phyloP scores from a whole-genome alignment of 2,797 vertebrate species.

The Parauchenoglanis ngamensis region DNA sequence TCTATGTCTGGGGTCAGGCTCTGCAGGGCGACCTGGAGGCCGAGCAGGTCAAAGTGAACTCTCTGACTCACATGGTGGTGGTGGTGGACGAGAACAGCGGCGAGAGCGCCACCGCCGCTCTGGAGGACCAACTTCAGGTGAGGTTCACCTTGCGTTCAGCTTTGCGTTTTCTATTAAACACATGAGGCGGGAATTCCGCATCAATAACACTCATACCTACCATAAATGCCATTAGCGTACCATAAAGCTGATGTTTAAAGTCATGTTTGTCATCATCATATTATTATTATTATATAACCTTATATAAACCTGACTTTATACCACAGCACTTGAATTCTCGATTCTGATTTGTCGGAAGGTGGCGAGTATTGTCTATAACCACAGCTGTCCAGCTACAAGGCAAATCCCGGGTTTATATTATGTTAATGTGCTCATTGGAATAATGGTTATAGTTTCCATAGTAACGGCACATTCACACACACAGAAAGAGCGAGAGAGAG shows the following conservation, averaged over 20 bases:
- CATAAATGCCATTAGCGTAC: not conserved
- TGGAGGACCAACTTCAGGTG: slow-evolving; percentile 95
- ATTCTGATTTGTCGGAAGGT: not conserved
- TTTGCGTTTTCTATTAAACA: not conserved
- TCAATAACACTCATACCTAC: not conserved
- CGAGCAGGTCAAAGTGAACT: slow-evolving; percentile 97
- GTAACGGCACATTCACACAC: not conserved
- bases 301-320: not conserved
- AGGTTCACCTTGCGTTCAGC: slow-evolving; percentile 16
- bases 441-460: not conserved
- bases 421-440: not conserved
- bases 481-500: not conserved
- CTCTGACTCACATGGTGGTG: slow-evolving; percentile 97
- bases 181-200: not conserved
- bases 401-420: not conserved
- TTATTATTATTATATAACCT: not conserved
- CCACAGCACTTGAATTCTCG: not conserved
- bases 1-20: slow-evolving; percentile 67
- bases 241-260: not conserved
- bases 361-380: not conserved
- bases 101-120: slow-evolving; percentile 86
- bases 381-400: not conserved
- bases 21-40: slow-evolving; percentile 92
- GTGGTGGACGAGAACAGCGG: slow-evolving; percentile 95
- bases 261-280: too few relatives aligned